Conservation (phyloP, 2,888 invertebrate species). For the Pterostichus niger region DNA sequence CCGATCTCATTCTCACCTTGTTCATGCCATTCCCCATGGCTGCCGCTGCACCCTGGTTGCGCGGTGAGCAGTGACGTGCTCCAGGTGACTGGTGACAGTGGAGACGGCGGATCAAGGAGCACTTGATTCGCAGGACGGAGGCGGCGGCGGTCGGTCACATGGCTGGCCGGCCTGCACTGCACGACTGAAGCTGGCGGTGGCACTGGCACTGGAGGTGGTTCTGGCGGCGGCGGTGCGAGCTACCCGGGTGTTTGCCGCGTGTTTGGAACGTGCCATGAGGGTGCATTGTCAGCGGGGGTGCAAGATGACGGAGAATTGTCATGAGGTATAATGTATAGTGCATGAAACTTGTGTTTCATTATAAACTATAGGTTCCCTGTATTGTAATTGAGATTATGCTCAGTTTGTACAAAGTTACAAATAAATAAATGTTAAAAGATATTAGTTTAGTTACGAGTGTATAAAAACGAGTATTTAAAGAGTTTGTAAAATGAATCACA, state of each 20-base stretch:
- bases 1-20: constrained; percentile 35
- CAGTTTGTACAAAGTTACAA: no score
- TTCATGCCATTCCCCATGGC: constrained; percentile 64
- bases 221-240: not conserved
- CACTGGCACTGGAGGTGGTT: not conserved
- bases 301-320: not conserved
- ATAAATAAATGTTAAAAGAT: no score
- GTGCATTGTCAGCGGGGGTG: not conserved
- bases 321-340: no score
- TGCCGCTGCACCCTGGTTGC: constrained; percentile 1
- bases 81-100: not conserved
- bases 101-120: constrained; percentile 1
- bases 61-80: constrained; percentile 1
- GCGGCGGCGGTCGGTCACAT: constrained; percentile 36
- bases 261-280: constrained; percentile 4
- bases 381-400: no score
- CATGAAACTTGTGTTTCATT: no score
- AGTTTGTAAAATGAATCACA: no score
- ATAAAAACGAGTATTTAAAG: no score
- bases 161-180: constrained; percentile 21
- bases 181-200: constrained; percentile 10
- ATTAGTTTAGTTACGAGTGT: no score
- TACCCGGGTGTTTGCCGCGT: not conserved
- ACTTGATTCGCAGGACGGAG: constrained; percentile 15
- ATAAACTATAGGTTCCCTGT: no score